Evolutionary conservation across 1,140 invertebrate genomes (phyloP).

Genomic region (Drosophila novamexicana): DNA sequence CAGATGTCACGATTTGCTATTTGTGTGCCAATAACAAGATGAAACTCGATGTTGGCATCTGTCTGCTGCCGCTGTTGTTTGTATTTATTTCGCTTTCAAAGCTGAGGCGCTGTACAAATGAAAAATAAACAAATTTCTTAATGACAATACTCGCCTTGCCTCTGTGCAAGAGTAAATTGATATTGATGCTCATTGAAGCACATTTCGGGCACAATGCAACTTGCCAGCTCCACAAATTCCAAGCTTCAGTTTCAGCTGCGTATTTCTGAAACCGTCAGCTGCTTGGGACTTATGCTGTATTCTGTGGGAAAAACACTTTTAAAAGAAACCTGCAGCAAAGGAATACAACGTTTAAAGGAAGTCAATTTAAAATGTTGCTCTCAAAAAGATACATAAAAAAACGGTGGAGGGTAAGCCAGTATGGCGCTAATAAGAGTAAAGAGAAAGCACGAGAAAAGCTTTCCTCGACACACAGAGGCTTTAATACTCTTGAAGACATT

Average conservation of each 20-base stretch:
- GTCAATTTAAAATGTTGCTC: no score
- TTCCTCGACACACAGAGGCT: no score
- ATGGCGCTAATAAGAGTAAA: no score
- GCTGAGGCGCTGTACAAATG: conserved; percentile 58
- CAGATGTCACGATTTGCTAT: conserved; percentile 21
- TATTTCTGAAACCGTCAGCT: not conserved
- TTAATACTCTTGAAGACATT: no score
- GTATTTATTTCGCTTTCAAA: conserved; percentile 54
- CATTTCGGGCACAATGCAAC: conserved; percentile 22
- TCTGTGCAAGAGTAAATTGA: conserved; percentile 60
- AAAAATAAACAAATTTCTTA: conserved; percentile 80
- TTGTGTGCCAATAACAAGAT: conserved; percentile 51
- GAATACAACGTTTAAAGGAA: no score
- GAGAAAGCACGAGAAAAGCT: no score
- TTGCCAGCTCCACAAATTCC: conserved; percentile 5
- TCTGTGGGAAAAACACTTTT: not conserved
- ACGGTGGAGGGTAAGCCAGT: no score
- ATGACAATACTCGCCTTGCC: conserved; percentile 53
- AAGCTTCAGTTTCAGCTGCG: not conserved
- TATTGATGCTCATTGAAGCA: conserved; percentile 65
- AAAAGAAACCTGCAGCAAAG: not conserved
- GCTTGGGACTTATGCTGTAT: not conserved
- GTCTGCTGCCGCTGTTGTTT: conserved; percentile 30
- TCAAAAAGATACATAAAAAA: no score
- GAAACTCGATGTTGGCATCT: conserved; percentile 68